Evolutionary conservation across 1,140 invertebrate genomes (phyloP).

Genomic region (Eulimnadia texana): DNA sequence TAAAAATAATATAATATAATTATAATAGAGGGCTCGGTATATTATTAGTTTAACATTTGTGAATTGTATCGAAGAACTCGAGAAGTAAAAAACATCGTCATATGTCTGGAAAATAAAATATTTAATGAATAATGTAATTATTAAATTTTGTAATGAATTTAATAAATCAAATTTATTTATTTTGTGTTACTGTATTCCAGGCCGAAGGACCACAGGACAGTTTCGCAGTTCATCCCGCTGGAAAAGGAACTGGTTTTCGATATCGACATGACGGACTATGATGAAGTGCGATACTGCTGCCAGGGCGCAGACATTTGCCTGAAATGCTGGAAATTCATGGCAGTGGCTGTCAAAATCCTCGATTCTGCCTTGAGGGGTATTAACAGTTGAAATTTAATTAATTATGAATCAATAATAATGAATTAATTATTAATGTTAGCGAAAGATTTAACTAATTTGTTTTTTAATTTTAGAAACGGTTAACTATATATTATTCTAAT

Average conservation of each 20-base stretch:
- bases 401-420: not conserved
- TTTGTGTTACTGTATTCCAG: slow-evolving; percentile 24
- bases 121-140: too few species aligned
- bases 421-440: not conserved
- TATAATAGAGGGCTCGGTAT: too few species aligned
- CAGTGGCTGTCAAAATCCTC: slow-evolving; percentile 79
- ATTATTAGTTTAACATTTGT: too few species aligned
- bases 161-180: not conserved
- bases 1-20: too few species aligned
- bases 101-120: too few species aligned
- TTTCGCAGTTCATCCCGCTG: slow-evolving; percentile 36
- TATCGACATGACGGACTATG: slow-evolving; percentile 99
- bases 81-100: too few species aligned
- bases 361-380: slow-evolving; percentile 65
- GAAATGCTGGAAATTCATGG: slow-evolving; percentile 97
- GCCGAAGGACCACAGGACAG: slow-evolving; percentile 42
- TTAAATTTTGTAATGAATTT: too few species aligned
- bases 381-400: slow-evolving; percentile 8
- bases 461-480: not conserved
- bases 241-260: slow-evolving; percentile 94
- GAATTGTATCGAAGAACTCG: too few species aligned
- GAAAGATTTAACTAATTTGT: not conserved
- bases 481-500: too few species aligned
- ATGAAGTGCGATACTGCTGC: slow-evolving; percentile 87
- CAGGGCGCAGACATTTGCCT: slow-evolving; percentile 72